Conservation (phyloP, 2,797 vertebrate genomes). For the Macrochelys suwanniensis region DNA sequence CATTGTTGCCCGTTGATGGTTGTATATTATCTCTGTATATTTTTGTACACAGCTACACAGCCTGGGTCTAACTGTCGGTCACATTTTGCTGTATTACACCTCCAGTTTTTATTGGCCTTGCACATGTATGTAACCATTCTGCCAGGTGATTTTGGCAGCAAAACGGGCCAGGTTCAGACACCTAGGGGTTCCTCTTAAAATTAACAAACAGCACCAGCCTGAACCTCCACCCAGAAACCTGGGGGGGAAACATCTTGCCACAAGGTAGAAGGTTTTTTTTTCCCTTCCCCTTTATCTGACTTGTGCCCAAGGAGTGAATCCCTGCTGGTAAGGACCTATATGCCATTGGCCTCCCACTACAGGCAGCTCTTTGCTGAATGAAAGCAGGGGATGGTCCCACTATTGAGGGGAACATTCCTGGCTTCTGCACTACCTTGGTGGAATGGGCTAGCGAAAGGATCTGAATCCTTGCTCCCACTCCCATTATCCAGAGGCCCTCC, state of each 20-base stretch:
- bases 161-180: rapidly evolving
- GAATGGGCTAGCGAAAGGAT: too few relatives aligned
- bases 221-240: not conserved
- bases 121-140: not conserved
- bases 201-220: not conserved
- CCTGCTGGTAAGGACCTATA: too few relatives aligned
- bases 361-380: too few relatives aligned
- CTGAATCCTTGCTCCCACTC: too few relatives aligned
- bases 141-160: not conserved
- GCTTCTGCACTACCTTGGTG: too few relatives aligned
- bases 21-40: not conserved
- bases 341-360: not conserved
- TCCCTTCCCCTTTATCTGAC: not conserved
- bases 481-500: too few relatives aligned
- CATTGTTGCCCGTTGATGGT: rapidly evolving
- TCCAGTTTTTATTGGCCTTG: rapidly evolving
- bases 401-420: too few relatives aligned
- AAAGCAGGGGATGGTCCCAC: too few relatives aligned
- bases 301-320: not conserved
- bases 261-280: rapidly evolving
- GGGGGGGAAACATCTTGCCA: not conserved
- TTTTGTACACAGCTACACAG: rapidly evolving
- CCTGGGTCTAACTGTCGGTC: rapidly evolving
- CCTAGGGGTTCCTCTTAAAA: rapidly evolving
- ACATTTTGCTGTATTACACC: not conserved